These are phyloP conservation scores for Pristis pectinata DNA, from an alignment of 2,797 vertebrate species.

Conservation along the genomic window DNA sequence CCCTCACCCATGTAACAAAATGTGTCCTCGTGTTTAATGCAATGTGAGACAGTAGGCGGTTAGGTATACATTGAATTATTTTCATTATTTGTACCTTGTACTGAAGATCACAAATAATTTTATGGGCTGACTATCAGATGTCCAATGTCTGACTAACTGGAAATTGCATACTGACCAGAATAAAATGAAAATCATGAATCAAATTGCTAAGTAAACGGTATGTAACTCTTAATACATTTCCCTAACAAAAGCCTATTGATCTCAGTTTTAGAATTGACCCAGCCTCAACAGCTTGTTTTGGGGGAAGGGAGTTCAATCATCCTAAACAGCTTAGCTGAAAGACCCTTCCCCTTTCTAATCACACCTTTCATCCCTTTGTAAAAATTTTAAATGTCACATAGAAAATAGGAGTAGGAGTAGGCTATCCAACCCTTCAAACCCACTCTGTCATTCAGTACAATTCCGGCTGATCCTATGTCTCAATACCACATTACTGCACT, in stretches of 20 bases:
- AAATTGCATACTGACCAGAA: not conserved
- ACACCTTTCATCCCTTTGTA: too few species aligned
- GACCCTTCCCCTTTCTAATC: too few species aligned
- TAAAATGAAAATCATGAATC: not conserved
- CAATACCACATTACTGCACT: too few species aligned
- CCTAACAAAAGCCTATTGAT: not conserved
- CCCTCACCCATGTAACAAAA: not conserved
- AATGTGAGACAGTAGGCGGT: not conserved
- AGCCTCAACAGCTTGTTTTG: not conserved
- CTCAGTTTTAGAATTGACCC: not conserved
- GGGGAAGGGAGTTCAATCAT: not conserved
- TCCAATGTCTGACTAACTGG: not conserved
- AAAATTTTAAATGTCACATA: too few species aligned
- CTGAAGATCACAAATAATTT: not conserved
- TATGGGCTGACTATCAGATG: not conserved
- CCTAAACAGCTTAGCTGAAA: too few species aligned
- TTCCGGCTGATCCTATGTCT: too few species aligned
- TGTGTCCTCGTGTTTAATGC: not conserved
- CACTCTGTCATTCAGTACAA: too few species aligned
- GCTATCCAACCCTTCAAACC: too few species aligned
- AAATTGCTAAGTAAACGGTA: not conserved
- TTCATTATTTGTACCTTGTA: not conserved
- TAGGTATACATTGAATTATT: not conserved
- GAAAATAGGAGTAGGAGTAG: too few species aligned
- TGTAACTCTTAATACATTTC: not conserved